Conservation (phyloP, 2,113 vertebrate species). For the Climacteris rufus region DNA sequence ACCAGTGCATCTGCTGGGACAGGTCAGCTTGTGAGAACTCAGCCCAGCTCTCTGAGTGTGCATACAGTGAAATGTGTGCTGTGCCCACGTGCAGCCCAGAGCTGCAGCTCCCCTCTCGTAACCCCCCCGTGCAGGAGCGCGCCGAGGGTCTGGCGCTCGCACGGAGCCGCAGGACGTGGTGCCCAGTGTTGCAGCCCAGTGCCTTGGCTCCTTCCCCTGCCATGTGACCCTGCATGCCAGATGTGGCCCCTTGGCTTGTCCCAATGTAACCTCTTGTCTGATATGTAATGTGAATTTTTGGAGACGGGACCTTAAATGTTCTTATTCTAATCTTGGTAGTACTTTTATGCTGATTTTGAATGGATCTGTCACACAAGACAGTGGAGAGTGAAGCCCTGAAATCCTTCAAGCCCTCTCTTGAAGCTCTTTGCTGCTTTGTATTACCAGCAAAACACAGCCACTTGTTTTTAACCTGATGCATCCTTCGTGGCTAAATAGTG, state of each 20-base stretch:
- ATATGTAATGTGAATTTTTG: neutral
- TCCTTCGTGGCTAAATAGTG: neutral
- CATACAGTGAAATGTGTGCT: neutral
- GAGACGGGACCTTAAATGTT: neutral
- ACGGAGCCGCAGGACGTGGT: accelerated
- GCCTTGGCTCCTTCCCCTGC: neutral
- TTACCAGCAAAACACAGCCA: neutral
- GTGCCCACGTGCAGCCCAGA: accelerated
- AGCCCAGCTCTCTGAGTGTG: accelerated
- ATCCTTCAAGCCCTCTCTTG: neutral
- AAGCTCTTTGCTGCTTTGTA: neutral
- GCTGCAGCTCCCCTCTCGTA: neutral
- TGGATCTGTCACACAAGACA: neutral
- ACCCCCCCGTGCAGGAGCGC: accelerated
- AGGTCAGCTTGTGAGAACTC: neutral
- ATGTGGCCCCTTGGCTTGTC: constrained; percentile 28
- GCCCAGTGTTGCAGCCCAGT: neutral
- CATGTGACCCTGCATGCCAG: neutral
- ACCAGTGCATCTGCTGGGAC: neutral
- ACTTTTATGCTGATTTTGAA: neutral
- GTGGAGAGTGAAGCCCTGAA: neutral
- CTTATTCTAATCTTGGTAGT: neutral
- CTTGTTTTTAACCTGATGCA: neutral
- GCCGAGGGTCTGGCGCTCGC: accelerated
- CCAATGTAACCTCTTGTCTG: neutral